Percentiles rank a stretch among this genome's conserved stretches.
phyloP scores from a whole-genome alignment of 2,113 vertebrate genomes.

The Mobula hypostoma region DNA sequence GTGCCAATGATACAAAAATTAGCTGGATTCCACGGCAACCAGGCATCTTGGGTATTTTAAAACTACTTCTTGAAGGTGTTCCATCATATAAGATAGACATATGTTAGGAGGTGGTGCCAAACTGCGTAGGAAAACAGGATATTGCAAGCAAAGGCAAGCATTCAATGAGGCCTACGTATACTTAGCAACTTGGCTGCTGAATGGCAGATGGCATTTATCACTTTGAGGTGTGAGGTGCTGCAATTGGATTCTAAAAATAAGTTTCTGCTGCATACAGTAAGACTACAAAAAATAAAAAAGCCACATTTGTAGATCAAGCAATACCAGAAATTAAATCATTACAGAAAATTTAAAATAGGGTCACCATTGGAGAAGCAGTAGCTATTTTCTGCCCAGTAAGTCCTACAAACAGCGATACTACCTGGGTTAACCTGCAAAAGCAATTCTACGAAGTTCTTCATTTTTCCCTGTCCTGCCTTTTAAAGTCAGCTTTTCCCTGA shows the following conservation, averaged over 20 bases:
- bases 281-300: background rate
- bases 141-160: background rate
- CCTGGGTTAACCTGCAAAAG: no score
- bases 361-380: background rate
- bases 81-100: background rate
- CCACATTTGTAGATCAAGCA: background rate
- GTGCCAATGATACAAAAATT: background rate
- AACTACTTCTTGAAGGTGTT: background rate
- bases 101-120: background rate
- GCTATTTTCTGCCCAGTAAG: background rate
- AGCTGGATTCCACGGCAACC: background rate
- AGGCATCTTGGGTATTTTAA: background rate
- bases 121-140: slow-evolving; percentile 2
- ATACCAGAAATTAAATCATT: background rate
- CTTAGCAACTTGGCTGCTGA: slow-evolving; percentile 12
- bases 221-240: background rate
- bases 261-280: background rate
- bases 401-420: background rate
- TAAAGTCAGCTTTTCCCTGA: no score
- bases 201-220: slow-evolving; percentile 2
- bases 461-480: no score
- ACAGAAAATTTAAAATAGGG: background rate
- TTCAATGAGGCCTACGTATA: background rate
- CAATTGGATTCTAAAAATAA: background rate
- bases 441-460: no score